Percentiles rank a stretch among this genome's conserved stretches.
Conservation (phyloP, 2,113 vertebrate species). For the Hypanus sabinus region DNA sequence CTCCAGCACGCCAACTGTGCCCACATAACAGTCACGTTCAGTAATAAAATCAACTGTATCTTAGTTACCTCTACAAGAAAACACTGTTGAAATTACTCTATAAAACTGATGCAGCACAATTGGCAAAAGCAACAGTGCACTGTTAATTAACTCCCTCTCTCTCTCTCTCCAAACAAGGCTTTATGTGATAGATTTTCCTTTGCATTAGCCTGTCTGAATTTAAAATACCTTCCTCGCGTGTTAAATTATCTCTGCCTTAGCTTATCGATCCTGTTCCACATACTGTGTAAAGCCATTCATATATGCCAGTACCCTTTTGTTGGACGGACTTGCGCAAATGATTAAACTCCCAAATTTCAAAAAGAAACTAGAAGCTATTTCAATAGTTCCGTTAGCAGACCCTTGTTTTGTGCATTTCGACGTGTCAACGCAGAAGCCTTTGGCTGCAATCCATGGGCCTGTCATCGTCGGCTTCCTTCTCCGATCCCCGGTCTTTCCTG, state of each 20-base stretch:
- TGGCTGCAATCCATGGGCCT: too few relatives aligned
- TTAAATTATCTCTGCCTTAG: slow-evolving; percentile 20
- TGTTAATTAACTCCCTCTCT: slow-evolving; percentile 18
- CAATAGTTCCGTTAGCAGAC: not conserved
- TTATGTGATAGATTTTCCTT: slow-evolving; percentile 29
- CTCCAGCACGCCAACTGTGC: not conserved
- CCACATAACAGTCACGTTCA: not conserved
- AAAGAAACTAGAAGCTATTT: not conserved
- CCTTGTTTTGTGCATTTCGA: not conserved
- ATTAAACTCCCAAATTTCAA: not conserved
- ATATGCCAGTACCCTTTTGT: not conserved
- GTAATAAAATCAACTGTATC: not conserved
- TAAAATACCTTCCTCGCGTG: slow-evolving; percentile 24
- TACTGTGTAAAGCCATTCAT: slow-evolving; percentile 29
- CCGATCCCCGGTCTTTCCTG: not conserved
- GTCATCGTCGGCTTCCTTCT: not conserved
- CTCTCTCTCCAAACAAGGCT: not conserved
- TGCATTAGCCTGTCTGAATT: slow-evolving; percentile 17
- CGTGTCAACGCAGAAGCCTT: not conserved
- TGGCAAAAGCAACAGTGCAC: not conserved
- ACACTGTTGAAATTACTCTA: slow-evolving; percentile 2
- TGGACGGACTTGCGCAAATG: not conserved
- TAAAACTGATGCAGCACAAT: slow-evolving; percentile 8
- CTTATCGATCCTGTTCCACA: slow-evolving; percentile 12
- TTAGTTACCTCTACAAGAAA: not conserved